Base-by-base conservation (phyloP, 2,888 invertebrate species). In the Melipona beecheii region DNA sequence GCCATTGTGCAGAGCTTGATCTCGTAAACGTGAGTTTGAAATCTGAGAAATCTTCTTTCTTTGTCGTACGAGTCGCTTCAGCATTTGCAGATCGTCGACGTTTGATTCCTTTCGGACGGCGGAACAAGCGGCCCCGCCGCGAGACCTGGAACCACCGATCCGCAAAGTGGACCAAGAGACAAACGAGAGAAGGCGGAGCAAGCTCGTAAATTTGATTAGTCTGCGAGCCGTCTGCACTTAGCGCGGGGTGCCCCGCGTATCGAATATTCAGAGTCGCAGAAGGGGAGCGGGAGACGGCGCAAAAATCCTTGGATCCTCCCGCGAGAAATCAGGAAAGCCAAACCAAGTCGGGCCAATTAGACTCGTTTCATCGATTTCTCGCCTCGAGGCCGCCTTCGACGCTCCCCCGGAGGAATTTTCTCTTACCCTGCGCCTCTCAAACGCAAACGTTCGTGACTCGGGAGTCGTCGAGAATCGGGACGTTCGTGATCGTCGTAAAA, bases 181-280 rank as follows among this genome's bases (percentile, higher is more conserved):
- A 84, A 89, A 87, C 76, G 82, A 74, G 77, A 43, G 43, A 43
- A 43, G 43, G 11, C 43, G 78, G 78, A 19, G 27, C 75, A 74
- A 76, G 87, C 75, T 69, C 83, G 81, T 89, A 86, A 89, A 89
- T 83, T 89, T 86, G 88, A 89, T 89, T 86, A 89, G 88, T 84
- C 86, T 80, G 84, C 86, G 81, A 89, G 87, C 43, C 73, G 83
- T 77, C 75, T 82, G 85, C 83, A 89, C 85, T 83, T 85, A 85
- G 77, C 43, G 74, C 56, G 15, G 56, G 9, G 9, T 43, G 43
- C 43, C 43, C 36, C 58, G 54, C 60, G 77, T 74, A 76, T 75
- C 70, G 68, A 75, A 72, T 75, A 78, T 81, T 80, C 86, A 77
- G 72, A 71, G 66, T 73, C 65, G 65, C 66, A 21, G 52, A 9